phyloP scores from a whole-genome alignment of 2,888 invertebrate genomes.

The Spisula solida region DNA sequence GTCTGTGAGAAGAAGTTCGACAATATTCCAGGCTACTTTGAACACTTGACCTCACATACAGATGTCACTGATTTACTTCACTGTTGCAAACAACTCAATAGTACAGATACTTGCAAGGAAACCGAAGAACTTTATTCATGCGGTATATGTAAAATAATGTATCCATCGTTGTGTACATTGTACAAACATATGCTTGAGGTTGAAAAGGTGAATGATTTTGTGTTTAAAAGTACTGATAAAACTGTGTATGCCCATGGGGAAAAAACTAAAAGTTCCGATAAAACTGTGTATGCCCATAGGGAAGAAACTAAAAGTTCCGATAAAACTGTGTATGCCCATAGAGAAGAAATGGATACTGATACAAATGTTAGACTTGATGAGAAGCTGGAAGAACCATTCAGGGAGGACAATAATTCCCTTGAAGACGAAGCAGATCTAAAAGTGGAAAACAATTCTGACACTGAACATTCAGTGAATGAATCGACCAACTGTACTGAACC shows the following conservation, averaged over 20 bases:
- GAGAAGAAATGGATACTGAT: background rate
- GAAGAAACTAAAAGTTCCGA: background rate
- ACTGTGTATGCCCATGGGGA: conserved; percentile 20
- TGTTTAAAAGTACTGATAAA: conserved; percentile 30
- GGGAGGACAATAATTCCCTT: background rate
- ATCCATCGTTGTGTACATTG: conserved; percentile 34
- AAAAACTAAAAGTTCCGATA: conserved; percentile 13
- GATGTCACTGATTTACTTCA: background rate
- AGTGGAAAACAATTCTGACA: background rate
- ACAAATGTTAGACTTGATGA: background rate
- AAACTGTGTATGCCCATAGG: background rate
- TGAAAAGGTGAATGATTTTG: conserved; percentile 28
- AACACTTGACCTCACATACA: conserved; percentile 25
- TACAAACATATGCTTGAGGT: conserved; percentile 23
- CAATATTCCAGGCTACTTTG: background rate
- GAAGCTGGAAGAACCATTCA: background rate
- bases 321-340: conserved; percentile 15
- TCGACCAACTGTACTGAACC: background rate
- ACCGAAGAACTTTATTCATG: conserved; percentile 12
- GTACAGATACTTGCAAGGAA: background rate
- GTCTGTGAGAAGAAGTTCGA: conserved; percentile 42
- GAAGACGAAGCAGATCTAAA: background rate
- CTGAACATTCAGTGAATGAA: background rate
- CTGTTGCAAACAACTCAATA: background rate
- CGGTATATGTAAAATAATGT: conserved; percentile 37